Conservation (phyloP, 2,797 vertebrate genomes). For the Channa striata region DNA sequence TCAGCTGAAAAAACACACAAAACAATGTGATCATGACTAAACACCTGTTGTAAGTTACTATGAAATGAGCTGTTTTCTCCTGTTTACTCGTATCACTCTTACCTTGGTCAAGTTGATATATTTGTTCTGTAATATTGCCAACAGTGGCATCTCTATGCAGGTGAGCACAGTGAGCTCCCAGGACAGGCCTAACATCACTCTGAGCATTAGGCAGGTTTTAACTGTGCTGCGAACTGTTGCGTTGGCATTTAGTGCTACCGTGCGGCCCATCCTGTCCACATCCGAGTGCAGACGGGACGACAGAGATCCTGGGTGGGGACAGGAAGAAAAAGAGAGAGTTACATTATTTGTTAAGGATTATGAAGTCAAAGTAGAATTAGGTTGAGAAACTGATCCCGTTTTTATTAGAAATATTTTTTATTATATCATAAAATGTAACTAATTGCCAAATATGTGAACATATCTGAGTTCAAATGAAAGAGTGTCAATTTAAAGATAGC, state of each 20-base stretch:
- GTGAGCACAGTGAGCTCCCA: constrained; percentile 88
- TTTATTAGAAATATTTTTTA: too few species aligned
- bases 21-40: too few species aligned
- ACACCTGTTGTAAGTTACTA: too few species aligned
- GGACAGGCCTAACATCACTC: constrained; percentile 88
- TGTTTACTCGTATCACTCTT: constrained; percentile 1
- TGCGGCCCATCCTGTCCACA: constrained; percentile 87
- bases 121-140: constrained; percentile 75
- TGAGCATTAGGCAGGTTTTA: constrained; percentile 81
- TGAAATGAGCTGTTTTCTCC: too few species aligned
- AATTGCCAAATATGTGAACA: too few species aligned
- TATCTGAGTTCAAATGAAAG: too few species aligned
- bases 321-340: not conserved
- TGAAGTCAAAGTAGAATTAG: not conserved
- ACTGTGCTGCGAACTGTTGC: constrained; percentile 81
- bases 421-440: too few species aligned
- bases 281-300: constrained; percentile 86
- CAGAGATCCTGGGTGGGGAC: constrained; percentile 80
- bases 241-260: constrained; percentile 86
- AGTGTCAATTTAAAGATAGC: too few species aligned
- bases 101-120: constrained; percentile 82
- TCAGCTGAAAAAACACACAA: too few species aligned
- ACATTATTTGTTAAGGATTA: not conserved
- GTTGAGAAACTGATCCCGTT: too few species aligned
- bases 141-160: constrained; percentile 84